Evolutionary conservation across 2,797 vertebrate genomes (phyloP), one percentile per base, ranked within the genome.

Genomic region (Tiaroga cobitis): DNA sequence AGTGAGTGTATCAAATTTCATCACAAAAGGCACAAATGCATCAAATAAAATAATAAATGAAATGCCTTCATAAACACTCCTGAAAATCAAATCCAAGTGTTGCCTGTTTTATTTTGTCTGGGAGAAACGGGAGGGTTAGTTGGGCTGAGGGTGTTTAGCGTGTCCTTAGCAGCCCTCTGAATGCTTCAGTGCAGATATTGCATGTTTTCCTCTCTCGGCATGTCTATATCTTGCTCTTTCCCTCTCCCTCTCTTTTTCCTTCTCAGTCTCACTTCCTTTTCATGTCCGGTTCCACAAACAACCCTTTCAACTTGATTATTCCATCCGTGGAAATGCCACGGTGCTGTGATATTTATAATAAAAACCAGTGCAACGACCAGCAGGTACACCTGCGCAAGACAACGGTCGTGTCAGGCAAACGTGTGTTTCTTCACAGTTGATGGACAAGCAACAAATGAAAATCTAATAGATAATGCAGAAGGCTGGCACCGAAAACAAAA

Each of bases 121-220:
- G 5, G 37, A 37, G 37, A 72, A 83, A 89, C 49, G 83, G 26
- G 59, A 87, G 41, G 72, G 75, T 77, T 79, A 24, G 39, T 85
- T 81, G 32, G 65, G 78, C 86, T 82, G 81, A 67, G 32, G 86
- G 84, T 61, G 19, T 84, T 84, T 70, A 82, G 74, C 13, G 72
- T 86, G 88, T 82, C 88, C 82, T 89, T 69, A 86, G 51, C 32
- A 84, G 74, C 34, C 79, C 80, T 72, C 59, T 80, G 21, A 65
- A 79, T 11, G 65, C 59, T 51, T 79, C 80, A 85, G 54, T 85
- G 67, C 67, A 82, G 46, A 63, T 79, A 83, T 85, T 76, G 80
- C 54, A 85, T 92, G 93, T 94, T 91, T 89, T 90, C 89, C 85
- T 93, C 91, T 85, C 80, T 86, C n/a, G 81, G 86, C 34, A n/a